Evolutionary conservation across 2,797 vertebrate species (phyloP).

Genomic region (Rhabdophis nuchalis): DNA sequence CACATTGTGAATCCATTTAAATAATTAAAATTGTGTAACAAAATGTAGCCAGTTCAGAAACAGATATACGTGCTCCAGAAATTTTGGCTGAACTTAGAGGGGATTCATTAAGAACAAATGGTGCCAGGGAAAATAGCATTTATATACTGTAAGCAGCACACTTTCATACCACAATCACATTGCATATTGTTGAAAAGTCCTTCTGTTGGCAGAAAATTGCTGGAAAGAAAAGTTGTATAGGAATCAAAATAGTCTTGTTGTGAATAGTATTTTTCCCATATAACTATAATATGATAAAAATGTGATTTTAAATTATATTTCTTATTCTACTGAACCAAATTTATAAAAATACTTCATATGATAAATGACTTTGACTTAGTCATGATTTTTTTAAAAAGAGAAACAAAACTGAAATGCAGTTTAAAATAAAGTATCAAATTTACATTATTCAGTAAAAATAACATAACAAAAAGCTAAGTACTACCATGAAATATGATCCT

Average conservation of each 20-base stretch:
- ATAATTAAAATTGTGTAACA: slow-evolving; percentile 1
- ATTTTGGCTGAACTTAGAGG: slow-evolving; percentile 32
- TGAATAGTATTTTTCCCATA: neutral
- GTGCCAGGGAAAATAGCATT: slow-evolving; percentile 42
- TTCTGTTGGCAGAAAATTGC: slow-evolving; percentile 22
- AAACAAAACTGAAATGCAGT: neutral
- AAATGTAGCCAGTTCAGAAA: slow-evolving; percentile 21
- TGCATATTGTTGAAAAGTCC: slow-evolving; percentile 46
- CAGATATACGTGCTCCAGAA: slow-evolving; percentile 23
- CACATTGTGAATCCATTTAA: neutral
- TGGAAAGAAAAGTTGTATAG: slow-evolving; percentile 3
- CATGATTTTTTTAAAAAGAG: neutral
- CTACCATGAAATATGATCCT: neutral
- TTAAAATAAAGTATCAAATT: slow-evolving; percentile 8
- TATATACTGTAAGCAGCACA: slow-evolving; percentile 29
- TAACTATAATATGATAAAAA: neutral
- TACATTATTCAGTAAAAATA: neutral
- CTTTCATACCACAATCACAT: slow-evolving; percentile 19
- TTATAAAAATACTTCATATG: neutral
- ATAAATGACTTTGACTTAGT: neutral
- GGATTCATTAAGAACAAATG: slow-evolving; percentile 32
- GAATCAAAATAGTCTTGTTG: slow-evolving; percentile 17
- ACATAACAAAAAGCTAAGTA: slow-evolving; percentile 10
- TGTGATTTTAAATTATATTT: neutral
- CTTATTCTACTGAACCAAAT: neutral